Evolutionary conservation across 2,888 invertebrate genomes (phyloP), one percentile per base, ranked within the genome.

Genomic region (Orthosia gracilis): DNA sequence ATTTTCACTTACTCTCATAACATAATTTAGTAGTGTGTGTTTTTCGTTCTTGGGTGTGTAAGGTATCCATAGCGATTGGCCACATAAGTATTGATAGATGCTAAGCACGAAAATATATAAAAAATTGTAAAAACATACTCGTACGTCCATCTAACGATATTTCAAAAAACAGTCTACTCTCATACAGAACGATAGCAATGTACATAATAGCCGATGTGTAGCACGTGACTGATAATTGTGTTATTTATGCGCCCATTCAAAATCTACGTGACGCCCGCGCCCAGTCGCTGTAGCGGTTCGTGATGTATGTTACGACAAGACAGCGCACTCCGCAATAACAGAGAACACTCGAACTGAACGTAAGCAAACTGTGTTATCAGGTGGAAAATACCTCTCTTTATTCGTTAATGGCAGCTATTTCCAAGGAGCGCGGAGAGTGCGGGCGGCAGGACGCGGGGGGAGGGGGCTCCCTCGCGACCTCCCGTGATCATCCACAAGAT

Each of bases 371-470:
- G 87, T 87, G 91, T 90, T 91, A 91, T 91, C 92, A 93, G 91
- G 91, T 93, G 89, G 92, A 91, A 91, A 92, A 92, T 92, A 91
- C 89, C 88, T 88, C 89, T 91, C 91, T 92, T 93, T 93, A 92
- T 92, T 91, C 91, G 91, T 89, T 93, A 93, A 93, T 93, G 90
- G 90, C 84, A 88, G 89, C 91, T 89, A 92, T 93, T 93, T 90
- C 88, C 88, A 85, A 86, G 86, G 79, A 83, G 79, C 73, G 76
- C 50, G 76, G 82, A 69, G 69, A 0, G 61, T 23, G 69, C 45
- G 76, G 21, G 59, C 64, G 69, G 49, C 76, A 23, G 76, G 72
- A 40, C 66, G 64, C 63, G 55, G 73, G 75, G 78, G 76, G 70
- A 40, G 40, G 75, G 72, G 52, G 79, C 54, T 79, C 78, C 78